These are phyloP conservation scores for Rhinopithecus roxellana DNA, from an alignment of 2,113 vertebrate species.

Conservation along the genomic window DNA sequence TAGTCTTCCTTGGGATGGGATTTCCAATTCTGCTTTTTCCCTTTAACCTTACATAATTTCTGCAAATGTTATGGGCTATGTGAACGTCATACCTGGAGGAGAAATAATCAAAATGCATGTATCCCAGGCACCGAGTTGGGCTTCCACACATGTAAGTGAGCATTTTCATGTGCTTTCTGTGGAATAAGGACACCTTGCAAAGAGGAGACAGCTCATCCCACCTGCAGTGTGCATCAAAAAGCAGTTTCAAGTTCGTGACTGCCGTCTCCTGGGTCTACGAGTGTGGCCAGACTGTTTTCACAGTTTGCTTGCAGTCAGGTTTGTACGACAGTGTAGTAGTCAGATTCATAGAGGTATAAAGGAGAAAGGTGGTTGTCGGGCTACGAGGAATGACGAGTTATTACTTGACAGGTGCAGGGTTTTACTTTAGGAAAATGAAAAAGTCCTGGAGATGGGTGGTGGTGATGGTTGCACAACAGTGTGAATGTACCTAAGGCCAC, in stretches of 20 bases:
- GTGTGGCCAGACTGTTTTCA: background rate
- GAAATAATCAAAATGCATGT: background rate
- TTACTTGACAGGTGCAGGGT: background rate
- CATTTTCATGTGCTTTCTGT: background rate
- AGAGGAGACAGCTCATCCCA: background rate
- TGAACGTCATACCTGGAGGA: background rate
- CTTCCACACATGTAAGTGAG: background rate
- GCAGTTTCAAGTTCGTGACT: background rate
- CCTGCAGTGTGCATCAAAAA: accelerated
- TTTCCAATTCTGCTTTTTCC: background rate
- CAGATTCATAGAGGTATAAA: background rate
- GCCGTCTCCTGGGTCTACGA: background rate
- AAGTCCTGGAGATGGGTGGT: too few relatives aligned
- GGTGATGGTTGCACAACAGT: background rate
- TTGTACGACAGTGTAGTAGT: background rate
- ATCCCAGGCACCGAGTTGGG: background rate
- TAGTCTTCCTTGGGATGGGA: background rate
- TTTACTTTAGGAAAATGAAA: background rate
- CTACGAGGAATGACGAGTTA: background rate
- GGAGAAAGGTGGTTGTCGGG: background rate
- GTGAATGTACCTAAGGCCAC: background rate
- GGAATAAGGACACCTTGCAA: background rate
- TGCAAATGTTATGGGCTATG: background rate
- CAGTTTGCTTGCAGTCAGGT: background rate
- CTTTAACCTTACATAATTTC: background rate